phyloP scores from a whole-genome alignment of 1,140 invertebrate species.

The Drosophila pseudoobscura region DNA sequence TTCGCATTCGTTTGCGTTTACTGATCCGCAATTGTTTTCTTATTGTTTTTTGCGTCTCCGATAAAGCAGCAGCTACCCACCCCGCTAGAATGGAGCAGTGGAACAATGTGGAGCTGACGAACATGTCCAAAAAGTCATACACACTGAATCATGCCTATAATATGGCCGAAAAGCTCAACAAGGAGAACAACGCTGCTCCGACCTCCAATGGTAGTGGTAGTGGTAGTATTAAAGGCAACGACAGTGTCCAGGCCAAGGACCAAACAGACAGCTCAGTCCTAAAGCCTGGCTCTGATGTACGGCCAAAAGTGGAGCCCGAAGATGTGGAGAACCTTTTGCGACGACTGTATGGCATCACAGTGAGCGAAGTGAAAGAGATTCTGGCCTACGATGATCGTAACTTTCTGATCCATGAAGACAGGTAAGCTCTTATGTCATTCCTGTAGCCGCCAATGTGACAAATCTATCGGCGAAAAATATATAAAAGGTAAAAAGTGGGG shows the following conservation, averaged over 20 bases:
- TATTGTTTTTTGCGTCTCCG: constrained; percentile 39
- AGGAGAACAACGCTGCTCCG: constrained; percentile 44
- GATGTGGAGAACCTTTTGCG: constrained; percentile 85
- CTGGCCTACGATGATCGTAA: constrained; percentile 94
- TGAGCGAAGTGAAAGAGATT: constrained; percentile 87
- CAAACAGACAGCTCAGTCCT: constrained; percentile 58
- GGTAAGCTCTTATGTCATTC: constrained; percentile 50
- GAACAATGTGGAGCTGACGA: constrained; percentile 80
- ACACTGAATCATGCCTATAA: constrained; percentile 78
- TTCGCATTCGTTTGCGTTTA: constrained; percentile 43
- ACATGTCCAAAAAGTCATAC: constrained; percentile 77
- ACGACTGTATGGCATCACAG: constrained; percentile 88
- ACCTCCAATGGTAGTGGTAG: constrained; percentile 42
- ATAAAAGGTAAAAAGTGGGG: too few relatives aligned
- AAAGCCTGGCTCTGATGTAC: constrained; percentile 86
- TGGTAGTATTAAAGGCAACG: neutral
- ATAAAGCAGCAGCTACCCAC: constrained; percentile 33
- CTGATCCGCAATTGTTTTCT: constrained; percentile 45
- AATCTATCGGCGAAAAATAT: neutral
- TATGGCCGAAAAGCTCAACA: constrained; percentile 49
- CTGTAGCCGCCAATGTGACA: neutral
- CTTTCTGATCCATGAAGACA: constrained; percentile 85
- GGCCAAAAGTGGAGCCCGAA: constrained; percentile 85
- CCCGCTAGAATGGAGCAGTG: constrained; percentile 73
- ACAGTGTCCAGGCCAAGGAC: neutral